Conservation (phyloP, 2,113 vertebrate genomes). For the Anser cygnoides region DNA sequence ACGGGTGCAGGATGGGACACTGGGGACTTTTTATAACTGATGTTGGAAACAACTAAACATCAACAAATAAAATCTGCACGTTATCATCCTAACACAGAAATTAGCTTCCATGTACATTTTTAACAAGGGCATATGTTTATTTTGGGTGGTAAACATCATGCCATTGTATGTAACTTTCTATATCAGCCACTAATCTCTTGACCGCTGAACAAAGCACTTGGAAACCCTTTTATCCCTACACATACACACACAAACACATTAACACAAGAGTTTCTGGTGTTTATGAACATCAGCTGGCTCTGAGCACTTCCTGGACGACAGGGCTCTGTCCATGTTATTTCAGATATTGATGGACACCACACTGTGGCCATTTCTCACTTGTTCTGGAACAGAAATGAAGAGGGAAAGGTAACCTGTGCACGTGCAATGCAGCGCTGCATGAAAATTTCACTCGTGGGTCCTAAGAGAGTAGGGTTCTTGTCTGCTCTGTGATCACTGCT, state of each 20-base stretch:
- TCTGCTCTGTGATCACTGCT: background rate
- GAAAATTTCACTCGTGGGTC: background rate
- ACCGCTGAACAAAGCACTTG: background rate
- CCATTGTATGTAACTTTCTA: background rate
- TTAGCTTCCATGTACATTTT: background rate
- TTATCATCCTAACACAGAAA: background rate
- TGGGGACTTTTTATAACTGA: conserved; percentile 15
- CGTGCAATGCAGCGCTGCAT: fast-evolving
- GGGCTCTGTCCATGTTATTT: background rate
- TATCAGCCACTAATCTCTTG: background rate
- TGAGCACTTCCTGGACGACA: background rate
- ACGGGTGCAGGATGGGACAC: conserved; percentile 33
- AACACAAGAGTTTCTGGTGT: background rate
- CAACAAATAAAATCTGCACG: background rate
- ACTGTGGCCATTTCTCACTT: background rate
- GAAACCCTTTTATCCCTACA: background rate
- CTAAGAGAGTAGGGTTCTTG: background rate
- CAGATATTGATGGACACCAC: background rate
- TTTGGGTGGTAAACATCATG: background rate
- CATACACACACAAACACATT: background rate
- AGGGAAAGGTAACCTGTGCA: fast-evolving
- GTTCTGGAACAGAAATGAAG: background rate
- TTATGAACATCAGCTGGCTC: background rate
- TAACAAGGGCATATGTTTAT: background rate
- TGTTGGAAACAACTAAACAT: conserved; percentile 33